Percentiles rank a stretch among this genome's conserved stretches.
phyloP scores from a whole-genome alignment of 2,113 vertebrate genomes.

The Planiliza haematocheilus region DNA sequence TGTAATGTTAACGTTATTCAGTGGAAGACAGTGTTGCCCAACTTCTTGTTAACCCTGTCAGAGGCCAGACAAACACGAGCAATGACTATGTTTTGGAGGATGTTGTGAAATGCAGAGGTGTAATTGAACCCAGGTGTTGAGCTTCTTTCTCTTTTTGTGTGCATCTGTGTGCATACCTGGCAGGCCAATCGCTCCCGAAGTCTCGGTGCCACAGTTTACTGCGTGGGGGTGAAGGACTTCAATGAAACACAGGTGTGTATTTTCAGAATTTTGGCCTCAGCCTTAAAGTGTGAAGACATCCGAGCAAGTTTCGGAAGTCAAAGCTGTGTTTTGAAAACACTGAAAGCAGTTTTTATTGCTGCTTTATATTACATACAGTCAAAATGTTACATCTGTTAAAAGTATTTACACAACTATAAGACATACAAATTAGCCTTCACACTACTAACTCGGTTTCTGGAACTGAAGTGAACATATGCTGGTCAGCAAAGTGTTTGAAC shows the following conservation, averaged over 20 bases:
- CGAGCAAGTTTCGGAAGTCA: slow-evolving; percentile 17
- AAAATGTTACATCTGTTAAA: neutral
- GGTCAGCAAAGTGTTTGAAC: too few relatives aligned
- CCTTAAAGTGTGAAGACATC: neutral
- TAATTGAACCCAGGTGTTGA: slow-evolving; percentile 70
- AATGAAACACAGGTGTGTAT: slow-evolving; percentile 95
- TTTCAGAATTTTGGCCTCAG: slow-evolving; percentile 25
- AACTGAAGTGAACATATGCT: neutral
- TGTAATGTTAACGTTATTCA: slow-evolving; percentile 17
- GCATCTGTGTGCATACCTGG: slow-evolving; percentile 59
- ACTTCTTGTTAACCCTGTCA: slow-evolving; percentile 16
- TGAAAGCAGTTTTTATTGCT: neutral
- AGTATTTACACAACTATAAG: neutral
- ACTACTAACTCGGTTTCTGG: neutral
- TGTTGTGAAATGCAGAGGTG: slow-evolving; percentile 45
- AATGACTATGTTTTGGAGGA: slow-evolving; percentile 28
- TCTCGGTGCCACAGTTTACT: slow-evolving; percentile 95
- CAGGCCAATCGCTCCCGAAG: slow-evolving; percentile 96
- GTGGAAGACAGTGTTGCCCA: slow-evolving; percentile 18
- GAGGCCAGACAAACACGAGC: slow-evolving; percentile 8
- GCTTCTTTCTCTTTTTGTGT: slow-evolving; percentile 63
- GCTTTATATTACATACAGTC: slow-evolving; percentile 3
- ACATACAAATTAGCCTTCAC: neutral
- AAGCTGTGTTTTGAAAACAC: slow-evolving; percentile 15
- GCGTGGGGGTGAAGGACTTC: slow-evolving; percentile 99